phyloP scores from a whole-genome alignment of 2,113 vertebrate species.

The Stigmatopora nigra region DNA sequence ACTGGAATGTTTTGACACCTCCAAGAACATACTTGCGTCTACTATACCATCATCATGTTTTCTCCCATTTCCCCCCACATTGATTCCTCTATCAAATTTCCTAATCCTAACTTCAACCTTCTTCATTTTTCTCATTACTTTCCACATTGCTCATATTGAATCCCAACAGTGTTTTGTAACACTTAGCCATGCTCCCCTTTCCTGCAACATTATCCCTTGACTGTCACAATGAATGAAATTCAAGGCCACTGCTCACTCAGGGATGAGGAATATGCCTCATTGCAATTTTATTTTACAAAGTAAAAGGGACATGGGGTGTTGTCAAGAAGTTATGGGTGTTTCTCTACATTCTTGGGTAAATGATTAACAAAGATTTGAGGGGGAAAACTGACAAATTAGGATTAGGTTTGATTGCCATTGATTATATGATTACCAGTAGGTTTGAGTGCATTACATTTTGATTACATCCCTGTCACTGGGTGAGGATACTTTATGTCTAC shows the following conservation, averaged over 20 bases:
- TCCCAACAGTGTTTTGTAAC: not conserved
- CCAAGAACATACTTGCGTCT: slow-evolving; percentile 20
- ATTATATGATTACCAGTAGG: no score
- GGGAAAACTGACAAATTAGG: not conserved
- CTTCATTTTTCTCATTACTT: not conserved
- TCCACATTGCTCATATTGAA: not conserved
- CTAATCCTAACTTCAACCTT: not conserved
- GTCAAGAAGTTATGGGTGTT: slow-evolving; percentile 7
- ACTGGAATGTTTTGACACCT: slow-evolving; percentile 45
- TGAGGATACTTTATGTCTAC: slow-evolving; percentile 2
- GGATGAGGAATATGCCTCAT: not conserved
- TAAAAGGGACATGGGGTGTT: not conserved
- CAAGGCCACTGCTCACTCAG: not conserved
- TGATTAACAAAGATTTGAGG: not conserved
- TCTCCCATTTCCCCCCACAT: not conserved
- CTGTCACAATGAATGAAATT: slow-evolving; percentile 11
- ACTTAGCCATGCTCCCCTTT: slow-evolving; percentile 2
- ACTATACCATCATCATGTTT: slow-evolving; percentile 41
- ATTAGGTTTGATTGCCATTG: not conserved
- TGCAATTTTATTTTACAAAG: not conserved
- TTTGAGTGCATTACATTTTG: not conserved
- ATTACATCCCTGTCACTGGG: slow-evolving; percentile 3
- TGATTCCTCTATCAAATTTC: not conserved
- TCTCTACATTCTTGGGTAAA: not conserved
- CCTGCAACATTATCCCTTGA: not conserved